phyloP scores from a whole-genome alignment of 1,140 invertebrate genomes.

The Micrasema minimum region DNA sequence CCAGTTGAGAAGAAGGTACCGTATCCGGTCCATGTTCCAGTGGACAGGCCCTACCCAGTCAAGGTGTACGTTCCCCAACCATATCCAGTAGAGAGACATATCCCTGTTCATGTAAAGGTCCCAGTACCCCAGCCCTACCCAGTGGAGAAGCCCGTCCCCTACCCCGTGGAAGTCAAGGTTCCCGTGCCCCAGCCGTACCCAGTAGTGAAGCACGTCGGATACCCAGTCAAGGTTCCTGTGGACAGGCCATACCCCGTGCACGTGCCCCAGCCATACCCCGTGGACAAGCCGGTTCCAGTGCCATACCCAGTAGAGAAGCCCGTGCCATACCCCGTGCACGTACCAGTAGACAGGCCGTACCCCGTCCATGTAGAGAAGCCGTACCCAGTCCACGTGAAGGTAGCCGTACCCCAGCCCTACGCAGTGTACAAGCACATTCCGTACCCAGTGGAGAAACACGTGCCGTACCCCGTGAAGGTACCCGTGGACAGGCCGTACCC shows the following conservation, averaged over 20 bases:
- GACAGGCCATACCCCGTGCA: slow-evolving; percentile 73
- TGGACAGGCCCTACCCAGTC: slow-evolving; percentile 72
- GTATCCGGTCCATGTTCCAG: slow-evolving; percentile 73
- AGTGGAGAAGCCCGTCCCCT: slow-evolving; percentile 70
- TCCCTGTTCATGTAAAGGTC: slow-evolving; percentile 73
- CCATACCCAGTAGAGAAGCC: slow-evolving; percentile 70
- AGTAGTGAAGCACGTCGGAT: slow-evolving; percentile 73
- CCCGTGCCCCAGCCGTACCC: slow-evolving; percentile 68
- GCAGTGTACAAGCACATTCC: slow-evolving; percentile 70
- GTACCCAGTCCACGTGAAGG: slow-evolving; percentile 68
- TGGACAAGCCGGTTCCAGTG: slow-evolving; percentile 69
- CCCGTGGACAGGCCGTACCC: slow-evolving; percentile 71
- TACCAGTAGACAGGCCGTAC: slow-evolving; percentile 68
- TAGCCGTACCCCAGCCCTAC: slow-evolving; percentile 68
- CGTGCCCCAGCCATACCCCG: slow-evolving; percentile 71
- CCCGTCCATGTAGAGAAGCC: slow-evolving; percentile 68
- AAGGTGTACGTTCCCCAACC: slow-evolving; percentile 74
- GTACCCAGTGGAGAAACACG: slow-evolving; percentile 72
- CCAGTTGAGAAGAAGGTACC: slow-evolving; percentile 72
- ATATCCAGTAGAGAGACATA: slow-evolving; percentile 70
- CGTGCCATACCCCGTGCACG: slow-evolving; percentile 71
- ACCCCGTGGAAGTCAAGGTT: slow-evolving; percentile 71
- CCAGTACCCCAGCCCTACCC: slow-evolving; percentile 67
- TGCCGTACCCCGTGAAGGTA: slow-evolving; percentile 72
- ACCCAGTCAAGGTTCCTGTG: slow-evolving; percentile 71